Base-by-base conservation (phyloP, 2,888 invertebrate genomes). In the Xanthia icteritia region DNA sequence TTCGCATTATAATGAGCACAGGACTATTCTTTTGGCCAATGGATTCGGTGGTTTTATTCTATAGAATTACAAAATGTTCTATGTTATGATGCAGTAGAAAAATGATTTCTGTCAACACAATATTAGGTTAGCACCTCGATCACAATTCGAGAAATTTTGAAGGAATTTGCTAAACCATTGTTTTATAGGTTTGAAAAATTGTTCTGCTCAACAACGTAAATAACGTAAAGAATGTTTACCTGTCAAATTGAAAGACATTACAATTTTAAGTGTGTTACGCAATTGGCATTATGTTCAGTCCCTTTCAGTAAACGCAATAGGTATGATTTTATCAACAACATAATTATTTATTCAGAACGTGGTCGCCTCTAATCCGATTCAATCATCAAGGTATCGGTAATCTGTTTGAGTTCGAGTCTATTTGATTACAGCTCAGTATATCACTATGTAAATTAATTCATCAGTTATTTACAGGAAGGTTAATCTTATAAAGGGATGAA, bases 371-470 rank as follows among this genome's bases (percentile, higher is more conserved):
- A 76, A 79, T 64, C 63, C 56, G 58, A 79, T 82, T 82, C 36
- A 70, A 54, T 70, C 60, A 61, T 70, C 69, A 65, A 65, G 68
- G 69, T 54, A 77, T 80, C 48, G 31, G 54, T 77, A 83, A 82
- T 83, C 78, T 70, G 56, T 23, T 70, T 65, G 56, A 58, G 42
- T 68, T 76, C 17, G 36, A 68, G 36, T 17, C 36, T 76, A 79
- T 78, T 78, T 68, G 45, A 69, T 68, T 82, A 82, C 45, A 68
- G 15, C 17, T 82, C 51, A 82, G 56, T 31, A 61, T 77, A 31
- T 39, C 65, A 69, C 48, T 82, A 70, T 77, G 70, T 61, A 83
- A 70, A 80, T 82, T 66, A 56, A 56, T 66, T 66, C 48, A 66
- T 82, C 45, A 54, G 45, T 69, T 69, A 82, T 82, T 82, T 69